Evolutionary conservation across 2,797 vertebrate species (phyloP).

Genomic region (Chelmon rostratus): DNA sequence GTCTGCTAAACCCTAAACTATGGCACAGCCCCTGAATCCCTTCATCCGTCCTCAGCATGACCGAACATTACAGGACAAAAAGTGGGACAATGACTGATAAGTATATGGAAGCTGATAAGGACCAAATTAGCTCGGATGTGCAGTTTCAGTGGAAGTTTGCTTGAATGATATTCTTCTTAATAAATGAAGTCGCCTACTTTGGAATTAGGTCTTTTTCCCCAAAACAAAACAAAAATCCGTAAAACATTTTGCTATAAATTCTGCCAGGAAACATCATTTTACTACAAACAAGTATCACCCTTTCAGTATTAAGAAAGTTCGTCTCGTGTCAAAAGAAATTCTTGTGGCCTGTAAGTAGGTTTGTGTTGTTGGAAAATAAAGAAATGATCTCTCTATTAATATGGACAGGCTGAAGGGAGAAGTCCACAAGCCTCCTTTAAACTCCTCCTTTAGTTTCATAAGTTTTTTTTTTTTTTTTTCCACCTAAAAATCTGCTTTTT

Average conservation of each 20-base stretch:
- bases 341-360: neutral
- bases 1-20: constrained; percentile 9
- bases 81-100: constrained; percentile 2
- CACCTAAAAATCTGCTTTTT: constrained; percentile 27
- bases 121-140: neutral
- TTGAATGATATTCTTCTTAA: neutral
- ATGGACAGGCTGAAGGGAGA: constrained; percentile 5
- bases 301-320: neutral
- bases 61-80: neutral
- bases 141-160: neutral
- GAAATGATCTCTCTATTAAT: neutral
- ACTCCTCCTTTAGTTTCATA: constrained; percentile 11
- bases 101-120: neutral
- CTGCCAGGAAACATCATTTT: neutral
- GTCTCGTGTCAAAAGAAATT: neutral
- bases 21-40: neutral
- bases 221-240: neutral
- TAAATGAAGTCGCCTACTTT: neutral
- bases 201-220: neutral
- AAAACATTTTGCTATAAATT: neutral
- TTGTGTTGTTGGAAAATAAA: neutral
- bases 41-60: neutral
- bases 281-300: neutral
- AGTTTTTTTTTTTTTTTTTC: constrained; percentile 20
- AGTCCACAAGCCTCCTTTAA: constrained; percentile 12